Evolutionary conservation across 2,797 vertebrate species (phyloP), one percentile per base, ranked within the genome.

Genomic region (Sebastolobus altivelis): DNA sequence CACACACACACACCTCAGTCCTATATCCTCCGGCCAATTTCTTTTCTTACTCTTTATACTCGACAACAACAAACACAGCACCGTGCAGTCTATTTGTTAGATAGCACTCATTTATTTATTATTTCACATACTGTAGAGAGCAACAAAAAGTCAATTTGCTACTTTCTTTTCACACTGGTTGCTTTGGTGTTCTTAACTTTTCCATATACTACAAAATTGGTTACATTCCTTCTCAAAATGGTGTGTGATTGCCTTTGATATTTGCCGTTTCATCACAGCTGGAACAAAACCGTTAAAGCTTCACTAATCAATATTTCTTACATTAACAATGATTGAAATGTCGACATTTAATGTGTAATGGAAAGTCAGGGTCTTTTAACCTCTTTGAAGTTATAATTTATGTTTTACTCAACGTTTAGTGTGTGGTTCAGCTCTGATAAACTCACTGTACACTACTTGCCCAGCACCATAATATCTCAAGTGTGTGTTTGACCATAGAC

Each of bases 21-120:
- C 38, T 52, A 2, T 29, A 52, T 79, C 77, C 71, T 79, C n/a
- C 2, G 10, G 84, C 46, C 13, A 46, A 0, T 54, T 69, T 75
- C 22, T 58, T 65, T 71, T 69, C 61, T 71, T 22, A 13, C 54
- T 14, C 22, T 18, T 80, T 71, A 37, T 22, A 20, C 46, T 69
- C 29, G 7, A 20, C 20, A 79, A 31, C 65, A 86, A 56, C 61
- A 84, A 54, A 78, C 9, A 35, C 9, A 35, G 56, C 46, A 3
- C 13, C 8, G 4, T 18, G 10, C 27, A 9, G 20, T 61, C 14
- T 37, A 1, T 66, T 18, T 76, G 35, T 82, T 22, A 10, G 31
- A 63, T n/a, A 56, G 43, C 37, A 33, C 20, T 12, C 56, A 18
- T 56, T 66, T 43, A 33, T 61, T 33, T 8, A n/a, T 33, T 8